Conservation (phyloP, 2,113 vertebrate genomes). For the Empidonax traillii region DNA sequence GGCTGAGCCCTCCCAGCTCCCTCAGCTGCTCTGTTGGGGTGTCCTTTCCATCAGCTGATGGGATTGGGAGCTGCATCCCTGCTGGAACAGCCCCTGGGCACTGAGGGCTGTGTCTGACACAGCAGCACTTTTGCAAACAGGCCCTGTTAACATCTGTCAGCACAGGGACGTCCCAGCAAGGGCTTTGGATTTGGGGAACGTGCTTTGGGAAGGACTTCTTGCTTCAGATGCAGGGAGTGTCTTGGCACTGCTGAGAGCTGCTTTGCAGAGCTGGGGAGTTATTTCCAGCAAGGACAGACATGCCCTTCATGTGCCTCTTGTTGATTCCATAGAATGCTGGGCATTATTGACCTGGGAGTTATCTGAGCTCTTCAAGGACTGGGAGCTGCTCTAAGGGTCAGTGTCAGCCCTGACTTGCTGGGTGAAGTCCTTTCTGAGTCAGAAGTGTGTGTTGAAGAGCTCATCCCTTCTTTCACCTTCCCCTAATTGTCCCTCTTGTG, state of each 20-base stretch:
- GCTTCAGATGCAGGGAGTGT: not conserved
- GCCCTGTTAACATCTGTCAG: not conserved
- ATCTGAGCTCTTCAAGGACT: not conserved
- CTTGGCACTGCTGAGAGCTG: not conserved
- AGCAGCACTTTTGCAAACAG: not conserved
- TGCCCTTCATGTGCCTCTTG: not conserved
- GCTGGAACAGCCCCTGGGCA: not conserved
- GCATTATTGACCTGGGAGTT: not conserved
- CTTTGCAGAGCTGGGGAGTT: not conserved
- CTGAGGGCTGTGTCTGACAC: not conserved
- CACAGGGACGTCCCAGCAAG: not conserved
- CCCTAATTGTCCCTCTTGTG: not conserved
- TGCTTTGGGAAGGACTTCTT: not conserved
- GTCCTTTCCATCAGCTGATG: not conserved
- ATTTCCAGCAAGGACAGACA: not conserved
- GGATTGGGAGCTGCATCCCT: accelerated
- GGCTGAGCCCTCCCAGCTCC: not conserved
- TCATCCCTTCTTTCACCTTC: not conserved
- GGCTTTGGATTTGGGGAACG: not conserved
- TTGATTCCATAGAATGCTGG: not conserved
- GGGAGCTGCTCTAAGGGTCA: not conserved
- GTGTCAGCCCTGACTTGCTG: not conserved
- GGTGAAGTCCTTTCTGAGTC: not conserved
- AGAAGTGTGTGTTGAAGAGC: conserved; percentile 10
- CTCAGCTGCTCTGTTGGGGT: not conserved